Percentiles rank a stretch among this genome's conserved stretches.
phyloP scores from a whole-genome alignment of 1,140 invertebrate species.

The Drosophila nigrodunni region DNA sequence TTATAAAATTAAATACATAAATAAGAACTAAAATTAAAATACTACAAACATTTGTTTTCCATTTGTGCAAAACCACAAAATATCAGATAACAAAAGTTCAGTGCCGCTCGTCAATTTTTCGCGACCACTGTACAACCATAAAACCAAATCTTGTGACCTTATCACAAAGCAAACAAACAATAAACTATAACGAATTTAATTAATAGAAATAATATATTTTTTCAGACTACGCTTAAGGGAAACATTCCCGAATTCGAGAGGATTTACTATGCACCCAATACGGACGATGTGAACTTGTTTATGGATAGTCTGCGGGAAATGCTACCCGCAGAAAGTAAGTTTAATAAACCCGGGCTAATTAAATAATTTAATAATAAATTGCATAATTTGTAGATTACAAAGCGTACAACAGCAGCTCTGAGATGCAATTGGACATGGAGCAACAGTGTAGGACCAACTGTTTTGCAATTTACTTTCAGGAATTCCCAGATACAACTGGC shows the following conservation, averaged over 20 bases:
- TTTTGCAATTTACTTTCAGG: slow-evolving; percentile 60
- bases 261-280: slow-evolving; percentile 82
- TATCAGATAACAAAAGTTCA: too few relatives aligned
- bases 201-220: neutral
- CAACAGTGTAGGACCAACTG: slow-evolving; percentile 62
- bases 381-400: slow-evolving; percentile 37
- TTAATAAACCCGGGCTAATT: slow-evolving; percentile 8
- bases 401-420: slow-evolving; percentile 60
- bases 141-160: too few relatives aligned
- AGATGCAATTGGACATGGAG: slow-evolving; percentile 72
- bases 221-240: slow-evolving; percentile 37
- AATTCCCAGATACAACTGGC: slow-evolving; percentile 28
- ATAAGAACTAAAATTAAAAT: too few relatives aligned
- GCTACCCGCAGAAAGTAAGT: slow-evolving; percentile 77
- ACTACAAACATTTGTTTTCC: too few relatives aligned
- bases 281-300: slow-evolving; percentile 63
- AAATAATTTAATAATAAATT: slow-evolving; percentile 1
- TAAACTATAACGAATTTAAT: neutral
- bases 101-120: too few relatives aligned
- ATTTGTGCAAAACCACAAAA: too few relatives aligned
- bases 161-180: too few relatives aligned
- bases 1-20: too few relatives aligned
- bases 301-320: slow-evolving; percentile 79
- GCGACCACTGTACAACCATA: too few relatives aligned
- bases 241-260: slow-evolving; percentile 64